Conservation (phyloP, 2,113 vertebrate genomes). For the Piaya cayana region DNA sequence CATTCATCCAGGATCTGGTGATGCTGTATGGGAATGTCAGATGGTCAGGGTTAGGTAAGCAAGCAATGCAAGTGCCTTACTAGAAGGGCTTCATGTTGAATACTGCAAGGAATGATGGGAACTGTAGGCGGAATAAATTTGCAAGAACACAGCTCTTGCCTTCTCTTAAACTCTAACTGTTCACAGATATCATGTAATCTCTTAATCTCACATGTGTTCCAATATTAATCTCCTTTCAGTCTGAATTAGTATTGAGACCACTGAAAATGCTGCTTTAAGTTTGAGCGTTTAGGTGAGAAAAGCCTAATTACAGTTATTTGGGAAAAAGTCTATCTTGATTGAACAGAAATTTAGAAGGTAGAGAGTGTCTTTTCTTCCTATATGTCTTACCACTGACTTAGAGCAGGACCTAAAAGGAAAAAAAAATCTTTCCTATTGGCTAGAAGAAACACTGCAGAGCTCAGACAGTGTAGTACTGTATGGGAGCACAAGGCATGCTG, state of each 20-base stretch:
- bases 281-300: neutral
- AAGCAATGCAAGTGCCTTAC: neutral
- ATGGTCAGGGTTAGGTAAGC: neutral
- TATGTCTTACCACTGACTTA: neutral
- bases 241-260: neutral
- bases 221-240: neutral
- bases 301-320: neutral
- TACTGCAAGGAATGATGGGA: neutral
- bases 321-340: neutral
- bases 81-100: neutral
- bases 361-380: neutral
- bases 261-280: neutral
- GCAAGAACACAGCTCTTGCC: neutral
- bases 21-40: neutral
- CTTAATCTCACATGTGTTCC: neutral
- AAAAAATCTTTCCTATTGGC: neutral
- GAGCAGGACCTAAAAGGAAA: neutral
- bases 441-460: neutral
- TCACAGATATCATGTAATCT: neutral
- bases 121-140: neutral
- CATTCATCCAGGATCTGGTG: neutral
- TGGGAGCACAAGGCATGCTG: neutral
- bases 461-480: slow-evolving; percentile 52
- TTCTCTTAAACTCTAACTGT: neutral
- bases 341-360: neutral